Conservation (phyloP, 2,888 invertebrate genomes). For the Aricia artaxerxes region DNA sequence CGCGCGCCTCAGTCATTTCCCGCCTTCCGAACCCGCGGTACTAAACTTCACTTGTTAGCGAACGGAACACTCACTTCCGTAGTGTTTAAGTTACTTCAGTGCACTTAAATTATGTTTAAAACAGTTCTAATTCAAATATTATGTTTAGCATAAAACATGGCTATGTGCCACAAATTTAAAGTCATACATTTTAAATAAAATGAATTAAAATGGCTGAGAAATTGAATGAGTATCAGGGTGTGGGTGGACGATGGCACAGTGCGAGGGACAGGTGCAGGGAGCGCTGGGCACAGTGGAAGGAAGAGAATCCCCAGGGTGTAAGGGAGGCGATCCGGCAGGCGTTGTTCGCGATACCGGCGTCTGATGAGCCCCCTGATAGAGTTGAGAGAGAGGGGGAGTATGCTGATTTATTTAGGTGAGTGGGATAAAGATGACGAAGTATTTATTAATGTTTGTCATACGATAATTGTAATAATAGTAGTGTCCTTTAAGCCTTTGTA, state of each 20-base stretch:
- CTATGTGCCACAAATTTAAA: not conserved
- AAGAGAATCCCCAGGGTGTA: constrained; percentile 80
- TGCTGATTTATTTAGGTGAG: constrained; percentile 66
- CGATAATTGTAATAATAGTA: no score
- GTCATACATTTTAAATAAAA: constrained; percentile 32
- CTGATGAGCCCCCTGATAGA: constrained; percentile 63
- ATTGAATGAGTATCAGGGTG: constrained; percentile 89
- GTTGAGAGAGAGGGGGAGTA: constrained; percentile 66
- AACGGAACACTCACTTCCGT: constrained; percentile 8
- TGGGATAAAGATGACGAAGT: not conserved
- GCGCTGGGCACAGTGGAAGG: constrained; percentile 82
- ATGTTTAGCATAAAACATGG: not conserved
- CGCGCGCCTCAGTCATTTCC: constrained; percentile 65
- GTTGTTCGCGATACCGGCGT: constrained; percentile 66
- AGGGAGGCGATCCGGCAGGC: constrained; percentile 72
- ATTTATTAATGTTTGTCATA: no score
- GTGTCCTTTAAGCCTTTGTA: no score
- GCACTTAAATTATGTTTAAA: not conserved
- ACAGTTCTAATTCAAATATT: not conserved
- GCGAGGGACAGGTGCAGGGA: constrained; percentile 83
- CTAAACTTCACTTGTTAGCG: constrained; percentile 30
- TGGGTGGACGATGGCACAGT: constrained; percentile 85
- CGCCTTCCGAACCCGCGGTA: constrained; percentile 49
- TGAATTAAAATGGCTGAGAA: constrained; percentile 85
- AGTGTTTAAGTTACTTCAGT: not conserved